phyloP scores from a whole-genome alignment of 1,140 invertebrate genomes.

The Neodiprion lecontei region DNA sequence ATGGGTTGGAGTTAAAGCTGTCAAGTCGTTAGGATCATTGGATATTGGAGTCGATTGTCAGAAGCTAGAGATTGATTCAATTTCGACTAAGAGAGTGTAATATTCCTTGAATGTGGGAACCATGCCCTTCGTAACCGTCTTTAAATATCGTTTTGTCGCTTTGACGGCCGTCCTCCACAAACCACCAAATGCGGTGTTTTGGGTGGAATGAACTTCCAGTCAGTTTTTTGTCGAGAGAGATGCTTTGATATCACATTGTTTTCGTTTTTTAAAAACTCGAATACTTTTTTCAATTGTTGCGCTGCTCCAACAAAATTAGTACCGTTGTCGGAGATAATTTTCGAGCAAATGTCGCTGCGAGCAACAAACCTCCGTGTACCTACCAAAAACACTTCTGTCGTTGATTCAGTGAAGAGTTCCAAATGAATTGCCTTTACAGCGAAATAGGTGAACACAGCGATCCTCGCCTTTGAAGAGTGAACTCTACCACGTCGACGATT shows the following conservation, averaged over 20 bases:
- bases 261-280: not conserved
- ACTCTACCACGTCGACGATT: conserved; percentile 23
- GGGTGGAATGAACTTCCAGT: conserved; percentile 36
- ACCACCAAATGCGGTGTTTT: conserved; percentile 34
- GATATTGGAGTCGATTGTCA: conserved; percentile 30
- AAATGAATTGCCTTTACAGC: conserved; percentile 25
- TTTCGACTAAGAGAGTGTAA: conserved; percentile 28
- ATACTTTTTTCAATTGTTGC: conserved; percentile 12
- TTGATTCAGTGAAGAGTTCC: conserved; percentile 20
- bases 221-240: conserved; percentile 17
- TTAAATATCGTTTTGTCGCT: not conserved
- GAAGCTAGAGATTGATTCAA: conserved; percentile 36
- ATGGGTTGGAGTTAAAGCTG: conserved; percentile 25
- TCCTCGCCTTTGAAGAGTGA: conserved; percentile 27
- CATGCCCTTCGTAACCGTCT: not conserved
- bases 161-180: conserved; percentile 30
- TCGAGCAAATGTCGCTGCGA: conserved; percentile 24
- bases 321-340: conserved; percentile 34
- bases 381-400: conserved; percentile 22
- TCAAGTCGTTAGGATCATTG: conserved; percentile 23
- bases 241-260: conserved; percentile 3
- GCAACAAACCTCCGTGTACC: conserved; percentile 21
- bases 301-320: conserved; percentile 34
- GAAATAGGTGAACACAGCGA: conserved; percentile 28
- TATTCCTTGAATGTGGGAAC: conserved; percentile 34